Evolutionary conservation across 1,140 invertebrate genomes (phyloP).

Genomic region (Drosophila aff.): DNA sequence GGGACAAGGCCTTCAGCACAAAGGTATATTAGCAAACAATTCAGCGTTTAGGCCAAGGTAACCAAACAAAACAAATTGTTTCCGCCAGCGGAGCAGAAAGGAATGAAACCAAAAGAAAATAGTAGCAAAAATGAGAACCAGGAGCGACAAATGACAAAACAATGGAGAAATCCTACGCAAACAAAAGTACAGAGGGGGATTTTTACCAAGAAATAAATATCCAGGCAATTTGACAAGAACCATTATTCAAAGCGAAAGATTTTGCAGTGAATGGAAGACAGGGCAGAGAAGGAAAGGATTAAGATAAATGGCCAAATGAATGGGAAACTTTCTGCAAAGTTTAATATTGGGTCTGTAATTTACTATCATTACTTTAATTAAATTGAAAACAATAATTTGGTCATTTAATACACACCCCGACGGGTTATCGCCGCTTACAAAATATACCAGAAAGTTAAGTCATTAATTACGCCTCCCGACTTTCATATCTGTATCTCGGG

Average conservation of each 20-base stretch:
- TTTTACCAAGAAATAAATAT: constrained; percentile 24
- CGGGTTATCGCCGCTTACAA: background rate
- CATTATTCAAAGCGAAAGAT: constrained; percentile 54
- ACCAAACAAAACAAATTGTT: constrained; percentile 44
- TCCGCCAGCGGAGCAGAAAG: constrained; percentile 48
- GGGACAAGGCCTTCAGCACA: constrained; percentile 19
- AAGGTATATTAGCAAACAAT: constrained; percentile 43
- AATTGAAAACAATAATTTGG: constrained; percentile 27
- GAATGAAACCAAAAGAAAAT: constrained; percentile 16
- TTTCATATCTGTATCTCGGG: background rate
- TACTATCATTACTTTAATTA: constrained; percentile 13
- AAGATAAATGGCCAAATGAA: constrained; percentile 24
- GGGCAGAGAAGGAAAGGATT: background rate
- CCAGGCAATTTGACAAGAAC: constrained; percentile 54
- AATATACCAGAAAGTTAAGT: background rate
- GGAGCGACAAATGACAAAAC: constrained; percentile 61
- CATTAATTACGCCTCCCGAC: constrained; percentile 15
- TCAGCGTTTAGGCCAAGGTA: constrained; percentile 73
- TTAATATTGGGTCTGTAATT: constrained; percentile 13
- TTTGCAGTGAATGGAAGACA: background rate
- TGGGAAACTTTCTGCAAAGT: constrained; percentile 17
- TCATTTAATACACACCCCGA: constrained; percentile 2
- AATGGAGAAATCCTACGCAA: constrained; percentile 38
- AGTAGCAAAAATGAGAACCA: constrained; percentile 7
- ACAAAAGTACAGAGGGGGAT: background rate